Percentiles rank a stretch among this genome's conserved stretches.
These are phyloP conservation scores for Hydrotaea cyrtoneurina DNA, from an alignment of 2,888 invertebrate species.

Conservation along the genomic window DNA sequence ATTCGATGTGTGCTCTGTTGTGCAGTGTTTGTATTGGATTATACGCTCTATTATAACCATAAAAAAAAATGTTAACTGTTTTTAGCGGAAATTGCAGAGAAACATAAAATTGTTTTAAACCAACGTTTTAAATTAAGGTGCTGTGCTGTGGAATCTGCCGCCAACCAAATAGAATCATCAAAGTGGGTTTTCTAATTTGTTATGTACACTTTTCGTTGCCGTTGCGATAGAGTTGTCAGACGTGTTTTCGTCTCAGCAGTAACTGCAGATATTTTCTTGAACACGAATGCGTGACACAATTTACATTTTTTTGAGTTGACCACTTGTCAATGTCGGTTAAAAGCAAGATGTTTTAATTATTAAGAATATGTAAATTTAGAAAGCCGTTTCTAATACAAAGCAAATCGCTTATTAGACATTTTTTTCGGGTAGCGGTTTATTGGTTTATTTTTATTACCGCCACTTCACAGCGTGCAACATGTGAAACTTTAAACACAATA, in stretches of 20 bases:
- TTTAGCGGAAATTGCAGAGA: conserved; percentile 60
- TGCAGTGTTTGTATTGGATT: conserved; percentile 18
- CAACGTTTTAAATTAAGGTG: conserved; percentile 31
- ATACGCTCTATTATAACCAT: conserved; percentile 43
- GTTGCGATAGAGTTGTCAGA: conserved; percentile 31
- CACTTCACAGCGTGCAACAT: too few species aligned
- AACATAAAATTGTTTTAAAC: conserved; percentile 20
- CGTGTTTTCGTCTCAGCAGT: conserved; percentile 42
- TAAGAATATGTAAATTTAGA: conserved; percentile 77
- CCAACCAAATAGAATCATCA: conserved; percentile 37
- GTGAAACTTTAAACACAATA: too few species aligned
- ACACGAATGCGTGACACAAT: conserved; percentile 71
- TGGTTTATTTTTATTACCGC: too few species aligned
- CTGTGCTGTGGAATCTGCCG: background rate
- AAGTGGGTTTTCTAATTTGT: conserved; percentile 6
- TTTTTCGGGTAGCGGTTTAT: too few species aligned
- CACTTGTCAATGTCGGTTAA: conserved; percentile 20
- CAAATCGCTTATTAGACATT: background rate
- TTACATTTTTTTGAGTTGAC: conserved; percentile 52
- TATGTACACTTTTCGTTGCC: conserved; percentile 17
- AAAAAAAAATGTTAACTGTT: conserved; percentile 61
- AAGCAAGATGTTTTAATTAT: conserved; percentile 70
- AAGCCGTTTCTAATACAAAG: conserved; percentile 68
- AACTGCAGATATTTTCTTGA: conserved; percentile 30
- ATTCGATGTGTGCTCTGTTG: background rate